These are phyloP conservation scores for Atherinomorus stipes DNA, from an alignment of 2,113 vertebrate species.

Conservation along the genomic window DNA sequence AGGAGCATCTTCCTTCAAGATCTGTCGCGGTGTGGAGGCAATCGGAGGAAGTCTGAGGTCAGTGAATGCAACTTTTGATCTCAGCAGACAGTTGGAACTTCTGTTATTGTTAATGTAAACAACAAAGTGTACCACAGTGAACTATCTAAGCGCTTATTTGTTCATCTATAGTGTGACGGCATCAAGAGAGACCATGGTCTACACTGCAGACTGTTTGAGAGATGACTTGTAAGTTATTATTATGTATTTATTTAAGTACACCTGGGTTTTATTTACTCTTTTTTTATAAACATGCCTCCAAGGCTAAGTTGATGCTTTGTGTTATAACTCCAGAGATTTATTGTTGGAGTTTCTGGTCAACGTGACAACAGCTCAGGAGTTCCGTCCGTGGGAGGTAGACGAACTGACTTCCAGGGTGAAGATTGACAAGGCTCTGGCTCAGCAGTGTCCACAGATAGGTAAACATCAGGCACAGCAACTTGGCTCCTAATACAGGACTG, in stretches of 20 bases:
- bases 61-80: slow-evolving; percentile 55
- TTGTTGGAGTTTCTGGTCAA: slow-evolving; percentile 91
- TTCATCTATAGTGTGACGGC: slow-evolving; percentile 85
- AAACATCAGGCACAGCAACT: slow-evolving; percentile 30
- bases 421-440: slow-evolving; percentile 87
- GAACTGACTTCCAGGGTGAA: slow-evolving; percentile 84
- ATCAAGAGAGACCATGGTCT: slow-evolving; percentile 89
- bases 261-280: not conserved
- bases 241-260: not conserved
- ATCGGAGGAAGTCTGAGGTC: slow-evolving; percentile 91
- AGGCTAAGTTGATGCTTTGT: not conserved
- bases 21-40: slow-evolving; percentile 91
- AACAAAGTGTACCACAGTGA: not conserved
- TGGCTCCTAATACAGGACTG: too few species aligned
- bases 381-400: slow-evolving; percentile 91
- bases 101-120: slow-evolving; percentile 26
- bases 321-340: slow-evolving; percentile 81
- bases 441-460: slow-evolving; percentile 90
- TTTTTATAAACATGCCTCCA: not conserved
- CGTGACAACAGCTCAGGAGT: slow-evolving; percentile 92
- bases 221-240: slow-evolving; percentile 88
- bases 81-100: not conserved
- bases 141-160: slow-evolving; percentile 35
- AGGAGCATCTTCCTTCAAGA: slow-evolving; percentile 90
- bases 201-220: slow-evolving; percentile 88